Evolutionary conservation across 1,140 invertebrate genomes (phyloP).

Genomic region (Papilio helenus): DNA sequence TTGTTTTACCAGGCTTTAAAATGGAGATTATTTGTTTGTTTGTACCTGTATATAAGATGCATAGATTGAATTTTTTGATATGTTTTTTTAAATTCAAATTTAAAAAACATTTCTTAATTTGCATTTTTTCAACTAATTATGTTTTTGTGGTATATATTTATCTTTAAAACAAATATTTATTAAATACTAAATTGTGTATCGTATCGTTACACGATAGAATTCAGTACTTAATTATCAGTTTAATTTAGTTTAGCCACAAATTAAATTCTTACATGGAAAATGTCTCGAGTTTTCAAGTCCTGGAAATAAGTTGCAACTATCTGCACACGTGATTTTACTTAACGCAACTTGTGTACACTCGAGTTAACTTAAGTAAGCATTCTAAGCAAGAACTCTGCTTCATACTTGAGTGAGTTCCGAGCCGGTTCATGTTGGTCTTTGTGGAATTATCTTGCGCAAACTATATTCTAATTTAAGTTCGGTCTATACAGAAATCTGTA

Average conservation of each 20-base stretch:
- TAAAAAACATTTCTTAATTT: no score
- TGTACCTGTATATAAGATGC: background rate
- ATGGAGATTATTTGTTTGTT: background rate
- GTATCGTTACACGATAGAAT: no score
- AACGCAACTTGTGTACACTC: constrained; percentile 12
- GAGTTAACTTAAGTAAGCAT: constrained; percentile 20
- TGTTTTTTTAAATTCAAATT: no score
- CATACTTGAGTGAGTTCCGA: background rate
- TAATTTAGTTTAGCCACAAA: no score
- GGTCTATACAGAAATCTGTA: background rate
- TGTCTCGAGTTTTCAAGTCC: background rate
- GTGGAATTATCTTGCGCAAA: constrained; percentile 29
- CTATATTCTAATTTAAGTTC: constrained; percentile 30
- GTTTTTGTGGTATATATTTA: no score
- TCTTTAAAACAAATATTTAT: no score
- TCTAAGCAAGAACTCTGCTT: constrained; percentile 13
- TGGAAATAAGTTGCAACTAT: background rate
- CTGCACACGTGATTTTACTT: constrained; percentile 8
- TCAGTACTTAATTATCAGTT: no score
- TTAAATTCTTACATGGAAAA: no score
- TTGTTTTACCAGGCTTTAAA: background rate
- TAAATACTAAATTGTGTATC: no score
- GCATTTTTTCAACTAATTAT: no score
- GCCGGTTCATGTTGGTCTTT: constrained; percentile 25
- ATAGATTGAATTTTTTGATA: background rate